These are phyloP conservation scores for Karalla daura DNA, from an alignment of 2,797 vertebrate species.

Conservation along the genomic window DNA sequence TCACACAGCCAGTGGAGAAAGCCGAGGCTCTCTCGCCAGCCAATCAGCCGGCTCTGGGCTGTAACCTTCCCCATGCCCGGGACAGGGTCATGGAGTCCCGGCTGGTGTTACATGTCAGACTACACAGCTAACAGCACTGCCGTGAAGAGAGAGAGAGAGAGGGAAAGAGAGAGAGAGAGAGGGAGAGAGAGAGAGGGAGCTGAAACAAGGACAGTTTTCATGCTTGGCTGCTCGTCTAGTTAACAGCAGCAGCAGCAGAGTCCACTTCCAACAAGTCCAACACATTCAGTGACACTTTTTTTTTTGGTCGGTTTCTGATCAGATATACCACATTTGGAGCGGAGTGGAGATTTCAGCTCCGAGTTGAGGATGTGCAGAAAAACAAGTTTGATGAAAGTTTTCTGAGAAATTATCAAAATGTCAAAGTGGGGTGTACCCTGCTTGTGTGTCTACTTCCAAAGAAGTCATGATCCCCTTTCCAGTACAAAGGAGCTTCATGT, in stretches of 20 bases:
- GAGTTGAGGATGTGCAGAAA: too few relatives aligned
- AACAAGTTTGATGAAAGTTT: neutral
- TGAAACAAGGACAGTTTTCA: constrained; percentile 38
- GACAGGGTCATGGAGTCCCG: constrained; percentile 60
- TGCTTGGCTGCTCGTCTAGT: constrained; percentile 36
- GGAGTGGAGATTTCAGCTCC: neutral
- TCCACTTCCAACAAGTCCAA: constrained; percentile 24
- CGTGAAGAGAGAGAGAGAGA: too few relatives aligned
- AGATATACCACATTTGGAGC: neutral
- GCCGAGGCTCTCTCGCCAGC: constrained; percentile 59
- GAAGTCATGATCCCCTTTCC: neutral
- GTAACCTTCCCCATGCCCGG: constrained; percentile 51
- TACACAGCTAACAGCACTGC: constrained; percentile 36
- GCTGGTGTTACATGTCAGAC: constrained; percentile 55
- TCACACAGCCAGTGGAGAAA: constrained; percentile 68
- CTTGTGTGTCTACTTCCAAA: neutral
- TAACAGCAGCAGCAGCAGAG: constrained; percentile 21
- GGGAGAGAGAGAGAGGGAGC: too few relatives aligned
- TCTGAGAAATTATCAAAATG: neutral
- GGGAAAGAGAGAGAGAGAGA: too few relatives aligned
- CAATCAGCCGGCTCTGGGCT: constrained; percentile 57
- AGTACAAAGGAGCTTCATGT: neutral
- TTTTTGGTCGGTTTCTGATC: neutral
- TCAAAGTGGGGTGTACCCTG: too few relatives aligned
- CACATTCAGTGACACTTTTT: neutral